Base-by-base conservation (phyloP, 2,888 invertebrate species). In the Cacoxenus indagator region DNA sequence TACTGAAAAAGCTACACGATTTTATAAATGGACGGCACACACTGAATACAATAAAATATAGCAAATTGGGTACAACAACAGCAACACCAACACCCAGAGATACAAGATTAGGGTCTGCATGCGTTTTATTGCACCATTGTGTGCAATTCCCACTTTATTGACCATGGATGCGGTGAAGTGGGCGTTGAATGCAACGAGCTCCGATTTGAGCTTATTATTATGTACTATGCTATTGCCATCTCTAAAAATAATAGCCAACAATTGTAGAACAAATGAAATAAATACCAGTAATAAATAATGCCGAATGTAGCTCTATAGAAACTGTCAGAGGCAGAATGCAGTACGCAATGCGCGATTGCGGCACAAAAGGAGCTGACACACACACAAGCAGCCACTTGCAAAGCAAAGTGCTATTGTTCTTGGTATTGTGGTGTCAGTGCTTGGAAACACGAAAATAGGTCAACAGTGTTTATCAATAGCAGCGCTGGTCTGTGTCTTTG, bases 381-480 rank as follows among this genome's bases (percentile, higher is more conserved):
- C 27, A 27, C 54, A 54, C 24, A 54, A 1, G 9, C n/a, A 55
- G 14, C 14, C 55, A 26, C 55, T 14, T 1, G 2, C 6, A 48
- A 1, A 48, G 2, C 6, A 9, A 19, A 0, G 2, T 51, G 9
- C 51, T 9, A 22, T 51, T 51, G 51, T 51, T 51, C 9, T 51
- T 48, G n/a, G 48, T 48, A 17, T 51, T 51, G 37, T 51, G 51
- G 19, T 5, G n/a, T 19, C 8, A 22, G 19, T 22, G 24, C 51
- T 51, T 48, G 48, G 26, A 26, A 55, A 55, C 55, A 19, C 14
- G 37, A 59, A 59, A 59, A 59, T 59, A 59, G 59, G 59, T 59
- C 37, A 59, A 59, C n/a, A 17, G 59, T 55, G 27, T 55, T 55
- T 55, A 55, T 26, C 19, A 22, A 17, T 22, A 19, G 9, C 3